Conservation (phyloP, 2,797 vertebrate species). For the Mormyrus hasselquistii region DNA sequence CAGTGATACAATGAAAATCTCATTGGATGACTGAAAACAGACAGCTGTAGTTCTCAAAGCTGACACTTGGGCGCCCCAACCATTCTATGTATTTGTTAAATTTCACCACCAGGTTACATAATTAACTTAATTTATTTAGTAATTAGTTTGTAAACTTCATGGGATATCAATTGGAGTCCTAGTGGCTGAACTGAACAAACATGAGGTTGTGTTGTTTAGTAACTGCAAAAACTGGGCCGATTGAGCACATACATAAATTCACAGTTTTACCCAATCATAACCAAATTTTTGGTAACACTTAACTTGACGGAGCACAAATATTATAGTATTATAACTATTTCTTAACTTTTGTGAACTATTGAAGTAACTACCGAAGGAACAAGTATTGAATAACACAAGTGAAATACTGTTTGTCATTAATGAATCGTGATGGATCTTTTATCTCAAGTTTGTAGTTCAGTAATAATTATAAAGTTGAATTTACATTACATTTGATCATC, state of each 20-base stretch:
- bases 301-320: neutral
- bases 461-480: neutral
- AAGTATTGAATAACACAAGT: neutral
- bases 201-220: neutral
- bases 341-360: neutral
- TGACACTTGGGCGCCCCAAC: neutral
- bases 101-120: neutral
- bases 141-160: neutral
- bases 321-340: neutral
- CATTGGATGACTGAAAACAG: neutral
- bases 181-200: neutral
- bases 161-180: neutral
- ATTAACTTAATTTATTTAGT: neutral
- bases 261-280: neutral
- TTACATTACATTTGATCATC: neutral
- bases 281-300: neutral
- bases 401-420: neutral
- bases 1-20: neutral
- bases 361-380: neutral
- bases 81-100: neutral
- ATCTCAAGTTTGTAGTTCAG: neutral
- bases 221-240: neutral
- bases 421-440: neutral
- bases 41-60: neutral
- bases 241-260: neutral